A percentile compares a stretch with the other conserved stretches of the same genome.
Conservation (phyloP, 2,113 vertebrate species). For the Falco punctatus region DNA sequence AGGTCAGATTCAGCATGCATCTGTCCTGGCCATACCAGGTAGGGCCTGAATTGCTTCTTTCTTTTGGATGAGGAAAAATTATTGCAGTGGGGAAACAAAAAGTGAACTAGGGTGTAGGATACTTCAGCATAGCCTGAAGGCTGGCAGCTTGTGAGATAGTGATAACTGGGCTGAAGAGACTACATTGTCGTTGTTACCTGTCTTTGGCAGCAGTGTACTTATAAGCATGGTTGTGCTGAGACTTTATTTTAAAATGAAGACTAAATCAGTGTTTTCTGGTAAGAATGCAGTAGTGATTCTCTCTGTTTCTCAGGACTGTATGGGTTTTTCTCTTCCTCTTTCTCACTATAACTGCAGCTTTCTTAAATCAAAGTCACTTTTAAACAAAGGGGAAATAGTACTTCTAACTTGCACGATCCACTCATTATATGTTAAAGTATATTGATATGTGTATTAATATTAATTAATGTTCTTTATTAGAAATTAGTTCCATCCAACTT, state of each 20-base stretch:
- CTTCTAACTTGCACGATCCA: not conserved
- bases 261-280: not conserved
- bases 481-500: not conserved
- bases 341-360: not conserved
- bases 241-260: not conserved
- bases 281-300: not conserved
- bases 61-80: not conserved
- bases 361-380: not conserved
- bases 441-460: not conserved
- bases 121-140: not conserved
- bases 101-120: not conserved
- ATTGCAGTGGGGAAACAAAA: not conserved
- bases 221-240: not conserved
- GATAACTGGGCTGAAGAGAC: not conserved
- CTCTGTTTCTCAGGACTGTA: not conserved
- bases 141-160: rapidly evolving
- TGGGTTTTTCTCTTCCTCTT: not conserved
- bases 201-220: not conserved
- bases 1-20: not conserved
- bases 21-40: not conserved
- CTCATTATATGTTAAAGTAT: not conserved
- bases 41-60: not conserved
- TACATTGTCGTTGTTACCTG: not conserved
- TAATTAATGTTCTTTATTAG: not conserved
- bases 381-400: not conserved